These are phyloP conservation scores for Lissocephala sabroskyi DNA, from an alignment of 2,888 invertebrate species.

Conservation along the genomic window DNA sequence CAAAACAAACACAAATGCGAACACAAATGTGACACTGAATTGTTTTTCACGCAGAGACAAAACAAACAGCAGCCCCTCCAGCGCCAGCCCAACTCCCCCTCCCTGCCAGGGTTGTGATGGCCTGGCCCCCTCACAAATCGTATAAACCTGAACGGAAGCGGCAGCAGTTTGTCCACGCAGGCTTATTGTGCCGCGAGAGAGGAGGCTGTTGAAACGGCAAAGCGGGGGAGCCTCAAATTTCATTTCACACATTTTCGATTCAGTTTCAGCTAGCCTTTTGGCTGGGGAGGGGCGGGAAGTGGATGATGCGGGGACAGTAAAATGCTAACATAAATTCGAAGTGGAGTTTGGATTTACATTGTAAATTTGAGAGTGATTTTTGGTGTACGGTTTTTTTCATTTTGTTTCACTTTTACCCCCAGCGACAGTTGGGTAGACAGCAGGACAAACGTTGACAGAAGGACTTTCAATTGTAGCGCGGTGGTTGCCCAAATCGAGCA, in stretches of 20 bases:
- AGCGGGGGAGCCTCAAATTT: constrained; percentile 40
- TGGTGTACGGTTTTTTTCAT: constrained; percentile 17
- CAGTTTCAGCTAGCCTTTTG: constrained; percentile 12
- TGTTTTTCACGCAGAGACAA: constrained; percentile 39
- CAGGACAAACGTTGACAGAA: too few relatives aligned
- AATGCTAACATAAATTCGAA: constrained; percentile 34
- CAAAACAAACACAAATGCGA: constrained; percentile 33
- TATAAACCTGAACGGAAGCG: constrained; percentile 7
- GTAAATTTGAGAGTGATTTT: constrained; percentile 49
- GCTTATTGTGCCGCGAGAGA: too few relatives aligned
- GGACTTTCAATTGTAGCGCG: too few relatives aligned
- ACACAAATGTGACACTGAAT: constrained; percentile 55
- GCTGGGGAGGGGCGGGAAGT: neutral
- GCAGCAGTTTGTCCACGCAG: too few relatives aligned
- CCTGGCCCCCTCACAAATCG: constrained; percentile 10
- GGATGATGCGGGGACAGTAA: constrained; percentile 5
- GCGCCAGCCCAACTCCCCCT: too few relatives aligned
- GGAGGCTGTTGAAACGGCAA: neutral
- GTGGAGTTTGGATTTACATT: constrained; percentile 35
- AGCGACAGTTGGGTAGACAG: too few relatives aligned
- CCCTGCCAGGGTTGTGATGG: too few relatives aligned
- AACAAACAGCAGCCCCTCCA: constrained; percentile 16
- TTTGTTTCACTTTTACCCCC: too few relatives aligned
- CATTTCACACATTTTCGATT: constrained; percentile 48
- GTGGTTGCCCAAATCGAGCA: too few relatives aligned